Evolutionary conservation across 2,797 vertebrate species (phyloP), one percentile per base, ranked within the genome.

Genomic region (Amblyopsis hoosieri): DNA sequence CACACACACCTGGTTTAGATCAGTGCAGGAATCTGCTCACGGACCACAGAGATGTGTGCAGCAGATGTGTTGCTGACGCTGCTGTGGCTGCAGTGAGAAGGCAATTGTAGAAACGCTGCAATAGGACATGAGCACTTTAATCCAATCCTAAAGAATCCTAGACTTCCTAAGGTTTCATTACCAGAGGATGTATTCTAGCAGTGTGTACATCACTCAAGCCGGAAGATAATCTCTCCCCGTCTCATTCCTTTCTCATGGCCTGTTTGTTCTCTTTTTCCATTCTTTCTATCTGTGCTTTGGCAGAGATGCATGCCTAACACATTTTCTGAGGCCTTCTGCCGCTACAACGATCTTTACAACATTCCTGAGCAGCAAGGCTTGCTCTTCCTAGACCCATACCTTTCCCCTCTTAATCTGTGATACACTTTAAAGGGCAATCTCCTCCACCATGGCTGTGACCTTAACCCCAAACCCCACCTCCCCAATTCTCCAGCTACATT

Each of bases 281-380:
- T 74, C 42, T 76, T 50, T 33, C 48, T 47, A 69, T 69, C 68
- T 29, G 48, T 57, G 23, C 62, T 66, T 29, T 65, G 79, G 74
- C 78, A 83, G 15, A 46, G 3, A 14, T 45, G 29, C 23, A 12
- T 54, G 61, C 14, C 45, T 65, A 67, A 71, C 74, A 45, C 69
- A 57, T 57, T 77, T 81, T 71, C 72, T 57, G 52, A 67, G 71
- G 57, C 66, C 74, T 76, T 67, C 74, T 84, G 76, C 81, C 77
- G 82, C 67, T 74, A 80, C 80, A 85, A 87, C 81, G 78, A 78
- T 78, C 73, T 86, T 87, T 64, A 71, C 74, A 80, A 56, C 74
- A 74, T 87, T 87, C 79, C 77, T 66, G 74, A 71, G 70, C 47
- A 45, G 29, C 66, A 76, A 52, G 54, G 54, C 1, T 59, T 71